Evolutionary conservation across 2,888 invertebrate genomes (phyloP).

Genomic region (Trichopoda pennipes): DNA sequence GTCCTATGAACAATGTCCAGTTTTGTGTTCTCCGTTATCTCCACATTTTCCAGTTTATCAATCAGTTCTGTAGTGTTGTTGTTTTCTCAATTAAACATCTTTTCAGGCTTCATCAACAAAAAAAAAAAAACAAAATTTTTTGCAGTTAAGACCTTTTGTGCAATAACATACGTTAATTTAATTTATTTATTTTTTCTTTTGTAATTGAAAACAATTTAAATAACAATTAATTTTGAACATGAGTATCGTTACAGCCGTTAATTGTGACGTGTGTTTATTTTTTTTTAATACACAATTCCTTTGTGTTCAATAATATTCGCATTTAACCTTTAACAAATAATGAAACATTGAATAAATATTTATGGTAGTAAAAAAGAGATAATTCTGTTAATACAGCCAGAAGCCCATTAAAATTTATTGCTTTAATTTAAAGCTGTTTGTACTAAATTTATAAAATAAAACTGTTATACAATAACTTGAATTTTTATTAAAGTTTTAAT

Average conservation of each 20-base stretch:
- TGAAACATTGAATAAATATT: neutral
- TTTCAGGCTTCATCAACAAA: too few species aligned
- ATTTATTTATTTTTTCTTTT: neutral
- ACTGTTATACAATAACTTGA: too few species aligned
- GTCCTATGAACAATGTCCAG: too few species aligned
- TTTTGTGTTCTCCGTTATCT: too few species aligned
- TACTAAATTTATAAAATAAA: too few species aligned
- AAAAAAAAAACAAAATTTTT: neutral
- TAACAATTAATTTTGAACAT: slow-evolving; percentile 22
- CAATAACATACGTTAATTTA: neutral
- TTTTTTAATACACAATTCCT: slow-evolving; percentile 34
- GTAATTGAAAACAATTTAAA: slow-evolving; percentile 1
- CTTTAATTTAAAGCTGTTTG: too few species aligned
- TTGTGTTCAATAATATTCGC: slow-evolving; percentile 12
- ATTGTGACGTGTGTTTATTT: slow-evolving; percentile 9
- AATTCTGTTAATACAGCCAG: neutral
- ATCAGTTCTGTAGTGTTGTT: too few species aligned
- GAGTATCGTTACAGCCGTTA: slow-evolving; percentile 13
- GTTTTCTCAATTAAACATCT: neutral
- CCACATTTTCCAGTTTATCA: too few species aligned
- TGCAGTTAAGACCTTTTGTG: neutral
- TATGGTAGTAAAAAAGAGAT: neutral
- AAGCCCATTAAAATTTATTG: neutral
- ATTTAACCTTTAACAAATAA: slow-evolving; percentile 22
- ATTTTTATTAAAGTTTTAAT: too few species aligned